Conservation (phyloP, 2,888 invertebrate genomes). For the Clistopyga incitator region DNA sequence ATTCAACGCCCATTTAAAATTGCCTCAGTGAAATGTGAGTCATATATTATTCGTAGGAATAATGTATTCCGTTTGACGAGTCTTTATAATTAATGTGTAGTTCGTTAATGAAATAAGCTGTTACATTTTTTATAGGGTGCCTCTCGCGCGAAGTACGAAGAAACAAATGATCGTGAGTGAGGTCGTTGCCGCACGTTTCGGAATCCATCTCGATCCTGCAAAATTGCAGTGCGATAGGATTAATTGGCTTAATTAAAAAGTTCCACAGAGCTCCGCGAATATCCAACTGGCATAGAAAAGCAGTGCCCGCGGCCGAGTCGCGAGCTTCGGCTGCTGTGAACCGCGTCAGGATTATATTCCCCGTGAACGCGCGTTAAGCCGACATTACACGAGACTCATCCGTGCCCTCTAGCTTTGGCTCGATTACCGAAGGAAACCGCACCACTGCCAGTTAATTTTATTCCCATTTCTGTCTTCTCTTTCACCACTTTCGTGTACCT, state of each 20-base stretch:
- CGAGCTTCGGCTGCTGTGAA: constrained; percentile 27
- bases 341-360: constrained; percentile 58
- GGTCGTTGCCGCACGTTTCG: constrained; percentile 21
- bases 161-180: not conserved
- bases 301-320: constrained; percentile 17
- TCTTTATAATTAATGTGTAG: too few relatives aligned
- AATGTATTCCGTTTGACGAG: too few relatives aligned
- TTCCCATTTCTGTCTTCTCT: constrained; percentile 10
- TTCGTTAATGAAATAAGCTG: too few relatives aligned
- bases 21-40: too few relatives aligned
- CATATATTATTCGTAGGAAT: too few relatives aligned
- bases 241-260: constrained; percentile 73
- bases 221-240: constrained; percentile 58
- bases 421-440: constrained; percentile 57
- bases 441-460: constrained; percentile 39
- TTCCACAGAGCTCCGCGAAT: constrained; percentile 56
- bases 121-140: too few relatives aligned
- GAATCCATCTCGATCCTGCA: constrained; percentile 44
- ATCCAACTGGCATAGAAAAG: constrained; percentile 15
- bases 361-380: constrained; percentile 62
- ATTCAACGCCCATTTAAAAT: too few relatives aligned
- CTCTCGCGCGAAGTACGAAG: not conserved
- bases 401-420: constrained; percentile 34
- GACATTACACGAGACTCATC: constrained; percentile 59
- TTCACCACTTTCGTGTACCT: not conserved